These are phyloP conservation scores for Neopipo cinnamomea DNA, from an alignment of 2,113 vertebrate species.

Conservation along the genomic window DNA sequence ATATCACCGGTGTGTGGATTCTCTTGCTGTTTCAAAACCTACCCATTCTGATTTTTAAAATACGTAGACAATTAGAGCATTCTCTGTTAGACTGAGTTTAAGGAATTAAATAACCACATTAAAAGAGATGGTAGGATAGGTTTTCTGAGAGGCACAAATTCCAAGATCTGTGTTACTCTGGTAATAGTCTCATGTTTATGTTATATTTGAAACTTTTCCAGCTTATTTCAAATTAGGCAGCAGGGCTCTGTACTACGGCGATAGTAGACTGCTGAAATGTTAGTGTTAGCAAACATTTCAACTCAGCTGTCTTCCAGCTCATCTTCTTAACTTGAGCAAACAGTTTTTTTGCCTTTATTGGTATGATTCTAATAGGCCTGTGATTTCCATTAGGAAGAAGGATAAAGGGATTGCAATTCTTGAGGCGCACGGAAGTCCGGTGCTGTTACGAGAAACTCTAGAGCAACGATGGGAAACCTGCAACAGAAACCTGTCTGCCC, in stretches of 20 bases:
- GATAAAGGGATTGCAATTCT: neutral
- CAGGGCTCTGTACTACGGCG: neutral
- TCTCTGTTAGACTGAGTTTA: neutral
- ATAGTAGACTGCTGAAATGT: neutral
- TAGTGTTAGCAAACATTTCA: neutral
- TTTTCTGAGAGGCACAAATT: neutral
- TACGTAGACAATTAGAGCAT: neutral
- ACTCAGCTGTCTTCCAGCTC: neutral
- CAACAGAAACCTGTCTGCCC: neutral
- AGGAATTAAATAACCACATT: neutral
- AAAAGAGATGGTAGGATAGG: neutral
- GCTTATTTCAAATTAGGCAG: neutral
- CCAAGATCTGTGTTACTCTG: neutral
- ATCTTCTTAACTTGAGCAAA: neutral
- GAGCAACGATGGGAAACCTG: neutral
- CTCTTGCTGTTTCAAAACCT: neutral
- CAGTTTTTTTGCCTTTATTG: neutral
- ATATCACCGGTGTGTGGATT: neutral
- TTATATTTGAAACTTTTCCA: neutral
- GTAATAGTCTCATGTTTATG: neutral
- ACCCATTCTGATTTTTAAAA: neutral
- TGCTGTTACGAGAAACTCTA: neutral
- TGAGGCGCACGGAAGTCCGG: accelerated
- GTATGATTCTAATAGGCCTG: neutral
- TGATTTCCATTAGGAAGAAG: neutral